phyloP scores from a whole-genome alignment of 30 jellyfish, hydroid and myxozoan genomes.

The Hydractinia echinata region DNA sequence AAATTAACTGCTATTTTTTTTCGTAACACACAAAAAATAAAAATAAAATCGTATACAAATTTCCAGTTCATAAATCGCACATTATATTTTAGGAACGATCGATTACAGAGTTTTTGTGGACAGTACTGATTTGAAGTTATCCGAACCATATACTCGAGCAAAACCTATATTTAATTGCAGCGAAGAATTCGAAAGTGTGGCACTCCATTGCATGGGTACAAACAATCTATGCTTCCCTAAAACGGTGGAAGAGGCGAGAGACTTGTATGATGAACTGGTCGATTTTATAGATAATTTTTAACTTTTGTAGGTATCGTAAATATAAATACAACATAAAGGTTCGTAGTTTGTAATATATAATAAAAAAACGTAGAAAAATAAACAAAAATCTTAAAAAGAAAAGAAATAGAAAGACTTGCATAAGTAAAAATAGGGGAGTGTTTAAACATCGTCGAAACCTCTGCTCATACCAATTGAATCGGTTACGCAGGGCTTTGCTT shows the following conservation, averaged over 20 bases:
- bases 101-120: neutral
- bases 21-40: too few species aligned
- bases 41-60: too few species aligned
- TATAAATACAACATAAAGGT: neutral
- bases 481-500: slow-evolving; percentile 7
- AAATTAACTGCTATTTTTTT: neutral
- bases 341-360: too few species aligned
- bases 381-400: too few species aligned
- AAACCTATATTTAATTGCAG: slow-evolving; percentile 6
- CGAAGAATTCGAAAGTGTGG: slow-evolving; percentile 13
- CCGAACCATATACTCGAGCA: slow-evolving; percentile 6
- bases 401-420: too few species aligned
- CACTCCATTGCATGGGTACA: neutral
- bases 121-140: neutral
- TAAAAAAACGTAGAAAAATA: too few species aligned
- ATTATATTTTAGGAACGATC: neutral
- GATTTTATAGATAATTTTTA: neutral
- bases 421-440: neutral
- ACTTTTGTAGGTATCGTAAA: neutral
- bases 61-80: too few species aligned
- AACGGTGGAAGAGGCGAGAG: slow-evolving; percentile 6
- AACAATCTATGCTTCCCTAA: neutral
- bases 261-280: neutral
- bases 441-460: slow-evolving; percentile 25
- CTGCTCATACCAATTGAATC: slow-evolving; percentile 20